Base-by-base conservation (phyloP, 2,888 invertebrate species). In the Sesia apiformis region DNA sequence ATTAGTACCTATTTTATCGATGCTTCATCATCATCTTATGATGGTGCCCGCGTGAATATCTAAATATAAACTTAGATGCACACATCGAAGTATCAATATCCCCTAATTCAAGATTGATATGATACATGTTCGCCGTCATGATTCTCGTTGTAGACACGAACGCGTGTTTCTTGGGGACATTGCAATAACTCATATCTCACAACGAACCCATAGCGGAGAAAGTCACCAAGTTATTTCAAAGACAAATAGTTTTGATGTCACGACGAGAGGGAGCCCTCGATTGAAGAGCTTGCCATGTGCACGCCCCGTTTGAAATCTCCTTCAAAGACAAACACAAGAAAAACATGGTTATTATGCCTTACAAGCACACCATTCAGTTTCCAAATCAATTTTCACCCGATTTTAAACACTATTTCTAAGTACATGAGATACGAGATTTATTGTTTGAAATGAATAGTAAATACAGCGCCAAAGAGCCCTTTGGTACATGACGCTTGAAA, bases 241-340 rank as follows among this genome's bases (percentile, higher is more conserved):
- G 78, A 84, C 85, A 86, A 85, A 88, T 81, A 87, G 80, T 79
- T 81, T 72, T 76, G 74, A 81, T 79, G 80, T 81, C 78, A 75
- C 74, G 65, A 69, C 62, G 68, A 74, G 74, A 70, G 75, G 67
- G 71, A 64, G 69, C 74, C 70, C 76, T 80, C 76, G 77, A 80
- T 78, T 81, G 79, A 76, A 82, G 79, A 70, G 76, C 63, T 63
- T 65, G 65, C 77, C 76, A 75, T 76, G 74, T 78, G 79, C 76
- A 69, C 67, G 73, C 74, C 66, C 70, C 84, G 77, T 85, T 88
- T 86, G 81, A 76, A 80, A 80, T 85, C 79, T 78, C 67, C 84
- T 84, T 78, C 78, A 82, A 78, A 82, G 78, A 82, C 79, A 87
- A 84, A 84, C 76, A 82, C 66, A 79, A 82, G 84, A 83, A 86